Conservation (phyloP, 64 coral and sea anemone genomes). For the Pachyseris speciosa region DNA sequence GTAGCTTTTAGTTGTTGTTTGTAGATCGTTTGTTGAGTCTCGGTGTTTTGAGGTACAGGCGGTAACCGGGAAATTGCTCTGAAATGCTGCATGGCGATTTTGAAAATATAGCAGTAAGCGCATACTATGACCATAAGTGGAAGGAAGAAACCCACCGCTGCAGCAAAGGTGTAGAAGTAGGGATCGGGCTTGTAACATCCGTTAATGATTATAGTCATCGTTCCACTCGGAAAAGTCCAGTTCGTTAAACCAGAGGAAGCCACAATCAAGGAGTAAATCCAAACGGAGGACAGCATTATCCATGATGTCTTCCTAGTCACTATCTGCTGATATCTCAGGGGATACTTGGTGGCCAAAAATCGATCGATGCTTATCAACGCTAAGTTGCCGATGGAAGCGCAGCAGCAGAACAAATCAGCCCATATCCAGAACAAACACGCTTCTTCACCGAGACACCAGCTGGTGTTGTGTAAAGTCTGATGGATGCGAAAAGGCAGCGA, state of each 20-base stretch:
- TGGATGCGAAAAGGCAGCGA: constrained; percentile 87
- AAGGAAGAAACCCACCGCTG: constrained; percentile 82
- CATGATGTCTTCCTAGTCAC: constrained; percentile 65
- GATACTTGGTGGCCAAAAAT: constrained; percentile 87
- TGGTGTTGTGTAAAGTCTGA: constrained; percentile 83
- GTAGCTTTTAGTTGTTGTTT: constrained; percentile 89
- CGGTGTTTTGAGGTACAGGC: neutral
- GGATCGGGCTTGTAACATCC: constrained; percentile 82
- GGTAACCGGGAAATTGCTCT: constrained; percentile 67
- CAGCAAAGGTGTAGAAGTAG: constrained; percentile 88
- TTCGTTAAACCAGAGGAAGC: constrained; percentile 76
- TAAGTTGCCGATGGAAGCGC: constrained; percentile 90
- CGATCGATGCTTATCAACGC: constrained; percentile 87
- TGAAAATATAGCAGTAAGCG: constrained; percentile 84
- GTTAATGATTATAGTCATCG: constrained; percentile 42
- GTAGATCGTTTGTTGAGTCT: constrained; percentile 44
- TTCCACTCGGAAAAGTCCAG: constrained; percentile 68
- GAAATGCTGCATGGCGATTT: constrained; percentile 79
- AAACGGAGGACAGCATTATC: constrained; percentile 65
- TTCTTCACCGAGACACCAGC: constrained; percentile 80
- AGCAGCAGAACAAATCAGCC: constrained; percentile 87
- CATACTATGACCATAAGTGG: constrained; percentile 71
- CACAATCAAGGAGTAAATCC: constrained; percentile 69
- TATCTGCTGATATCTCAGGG: constrained; percentile 80
- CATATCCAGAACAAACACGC: constrained; percentile 87